phyloP scores from a whole-genome alignment of 2,797 vertebrate genomes.

The Tapirus indicus region DNA sequence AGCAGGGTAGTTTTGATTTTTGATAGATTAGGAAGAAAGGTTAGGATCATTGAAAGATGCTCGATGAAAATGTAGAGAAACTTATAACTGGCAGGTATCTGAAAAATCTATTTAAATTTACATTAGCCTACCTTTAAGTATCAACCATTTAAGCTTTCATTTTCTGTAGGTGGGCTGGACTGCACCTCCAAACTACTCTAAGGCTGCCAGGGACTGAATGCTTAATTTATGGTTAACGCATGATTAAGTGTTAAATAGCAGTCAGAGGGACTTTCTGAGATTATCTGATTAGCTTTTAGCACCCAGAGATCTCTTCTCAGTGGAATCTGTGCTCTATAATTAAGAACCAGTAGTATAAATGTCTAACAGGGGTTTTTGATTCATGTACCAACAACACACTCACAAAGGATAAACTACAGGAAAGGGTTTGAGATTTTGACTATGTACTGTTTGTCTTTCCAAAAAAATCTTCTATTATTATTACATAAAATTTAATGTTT shows the following conservation, averaged over 20 bases:
- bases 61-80: not conserved
- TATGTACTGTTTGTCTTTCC: not conserved
- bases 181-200: not conserved
- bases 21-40: not conserved
- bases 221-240: conserved; percentile 65
- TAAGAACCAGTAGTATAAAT: conserved; percentile 43
- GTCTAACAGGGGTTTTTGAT: conserved; percentile 25
- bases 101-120: conserved; percentile 11
- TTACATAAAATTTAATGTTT: conserved; percentile 4
- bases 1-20: not conserved
- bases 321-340: conserved; percentile 59
- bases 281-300: conserved; percentile 69
- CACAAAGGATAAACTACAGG: not conserved
- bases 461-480: not conserved
- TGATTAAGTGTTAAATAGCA: conserved; percentile 66
- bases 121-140: not conserved
- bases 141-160: conserved; percentile 3
- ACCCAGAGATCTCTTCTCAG: conserved; percentile 54
- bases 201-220: not conserved
- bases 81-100: not conserved
- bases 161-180: conserved; percentile 17
- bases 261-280: conserved; percentile 43
- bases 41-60: not conserved
- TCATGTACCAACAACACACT: not conserved
- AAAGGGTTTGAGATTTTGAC: conserved; percentile 7